These are phyloP conservation scores for Menidia menidia DNA, from an alignment of 2,797 vertebrate species.

Conservation along the genomic window DNA sequence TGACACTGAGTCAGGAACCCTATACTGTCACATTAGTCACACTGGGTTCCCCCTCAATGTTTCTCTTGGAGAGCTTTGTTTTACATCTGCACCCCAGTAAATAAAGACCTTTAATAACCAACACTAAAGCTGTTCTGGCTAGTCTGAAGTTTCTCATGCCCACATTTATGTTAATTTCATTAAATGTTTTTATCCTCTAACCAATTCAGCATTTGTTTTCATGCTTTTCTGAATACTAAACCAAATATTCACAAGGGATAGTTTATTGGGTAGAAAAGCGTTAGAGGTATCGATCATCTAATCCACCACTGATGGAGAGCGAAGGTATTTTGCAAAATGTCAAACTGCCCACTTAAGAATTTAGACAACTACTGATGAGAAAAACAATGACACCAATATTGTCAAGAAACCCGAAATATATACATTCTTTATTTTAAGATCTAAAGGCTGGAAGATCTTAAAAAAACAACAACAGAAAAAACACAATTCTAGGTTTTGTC, in stretches of 20 bases:
- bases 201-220: not conserved
- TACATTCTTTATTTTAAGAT: no score
- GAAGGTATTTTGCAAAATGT: not conserved
- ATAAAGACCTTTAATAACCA: no score
- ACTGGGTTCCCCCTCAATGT: no score
- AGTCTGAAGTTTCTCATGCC: no score
- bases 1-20: not conserved
- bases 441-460: not conserved
- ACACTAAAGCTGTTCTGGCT: no score
- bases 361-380: not conserved
- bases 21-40: no score
- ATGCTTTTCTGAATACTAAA: not conserved
- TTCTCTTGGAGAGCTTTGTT: no score
- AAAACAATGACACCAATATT: not conserved
- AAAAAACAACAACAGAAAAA: not conserved
- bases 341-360: not conserved
- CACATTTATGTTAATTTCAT: not conserved
- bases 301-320: not conserved
- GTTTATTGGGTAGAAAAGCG: not conserved
- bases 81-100: no score
- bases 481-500: not conserved
- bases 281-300: not conserved
- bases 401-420: conserved; percentile 1
- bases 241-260: not conserved
- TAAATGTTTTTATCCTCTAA: not conserved